These are phyloP conservation scores for Hirudo medicinalis DNA, from an alignment of 1,140 invertebrate genomes.

Conservation along the genomic window DNA sequence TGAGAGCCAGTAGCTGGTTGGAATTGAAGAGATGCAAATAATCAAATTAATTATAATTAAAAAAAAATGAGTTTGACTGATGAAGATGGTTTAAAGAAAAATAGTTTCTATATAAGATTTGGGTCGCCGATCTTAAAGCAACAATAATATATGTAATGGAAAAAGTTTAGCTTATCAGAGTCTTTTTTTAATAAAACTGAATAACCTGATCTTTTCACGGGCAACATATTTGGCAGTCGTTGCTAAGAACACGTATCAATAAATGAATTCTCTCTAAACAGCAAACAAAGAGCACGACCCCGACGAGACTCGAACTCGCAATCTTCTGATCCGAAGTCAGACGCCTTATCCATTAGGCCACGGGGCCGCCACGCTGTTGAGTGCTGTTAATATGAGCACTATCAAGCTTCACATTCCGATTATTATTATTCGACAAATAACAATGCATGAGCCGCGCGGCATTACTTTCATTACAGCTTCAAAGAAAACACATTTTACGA, in stretches of 20 bases:
- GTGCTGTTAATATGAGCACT: neutral
- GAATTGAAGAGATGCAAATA: no score
- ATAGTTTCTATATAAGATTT: neutral
- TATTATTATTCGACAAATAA: no score
- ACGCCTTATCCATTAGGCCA: conserved; percentile 10
- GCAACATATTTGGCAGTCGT: no score
- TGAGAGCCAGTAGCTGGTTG: no score
- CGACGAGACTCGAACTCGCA: conserved; percentile 9
- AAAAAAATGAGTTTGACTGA: no score
- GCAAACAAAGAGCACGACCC: neutral
- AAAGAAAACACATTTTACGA: neutral
- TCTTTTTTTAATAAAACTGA: no score
- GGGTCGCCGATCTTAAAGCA: neutral
- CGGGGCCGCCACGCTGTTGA: neutral
- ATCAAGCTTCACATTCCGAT: neutral
- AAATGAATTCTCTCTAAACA: neutral
- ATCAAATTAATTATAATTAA: no score
- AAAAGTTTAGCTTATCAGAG: neutral
- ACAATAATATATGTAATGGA: neutral
- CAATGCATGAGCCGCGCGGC: no score
- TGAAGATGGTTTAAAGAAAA: no score
- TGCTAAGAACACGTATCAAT: neutral
- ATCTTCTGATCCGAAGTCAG: conserved; percentile 11
- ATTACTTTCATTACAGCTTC: neutral
- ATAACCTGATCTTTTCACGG: no score